phyloP scores from a whole-genome alignment of 2,113 vertebrate species.

The Sebastes fasciatus region DNA sequence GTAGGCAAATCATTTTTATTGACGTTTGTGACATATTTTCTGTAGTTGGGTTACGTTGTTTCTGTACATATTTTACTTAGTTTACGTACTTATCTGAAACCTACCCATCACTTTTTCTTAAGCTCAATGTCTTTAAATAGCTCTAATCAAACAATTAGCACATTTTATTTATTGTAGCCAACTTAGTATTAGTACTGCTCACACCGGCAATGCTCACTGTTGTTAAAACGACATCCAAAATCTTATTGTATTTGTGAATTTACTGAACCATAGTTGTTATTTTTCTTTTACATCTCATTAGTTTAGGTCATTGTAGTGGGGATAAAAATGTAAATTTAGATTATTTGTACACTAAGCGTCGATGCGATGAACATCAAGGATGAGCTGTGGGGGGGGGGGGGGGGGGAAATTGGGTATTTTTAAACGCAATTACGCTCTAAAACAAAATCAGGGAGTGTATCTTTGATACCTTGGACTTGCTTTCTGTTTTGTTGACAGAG shows the following conservation, averaged over 20 bases:
- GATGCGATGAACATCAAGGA: background rate
- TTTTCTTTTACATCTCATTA: background rate
- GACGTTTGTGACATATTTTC: too few relatives aligned
- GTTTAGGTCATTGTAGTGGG: too few relatives aligned
- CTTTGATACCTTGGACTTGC: constrained; percentile 2
- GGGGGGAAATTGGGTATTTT: constrained; percentile 5
- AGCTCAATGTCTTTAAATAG: too few relatives aligned
- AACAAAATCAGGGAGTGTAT: background rate
- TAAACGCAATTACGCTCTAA: background rate
- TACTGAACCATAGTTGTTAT: background rate
- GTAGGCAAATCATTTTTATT: too few relatives aligned
- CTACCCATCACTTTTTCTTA: too few relatives aligned
- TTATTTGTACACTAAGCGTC: too few relatives aligned
- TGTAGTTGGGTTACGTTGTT: too few relatives aligned
- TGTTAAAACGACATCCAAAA: background rate
- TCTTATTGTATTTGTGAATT: background rate
- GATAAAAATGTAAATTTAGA: too few relatives aligned
- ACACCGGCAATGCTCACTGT: background rate
- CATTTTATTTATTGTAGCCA: background rate
- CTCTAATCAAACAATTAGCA: too few relatives aligned
- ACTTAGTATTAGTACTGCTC: background rate
- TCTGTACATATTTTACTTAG: too few relatives aligned
- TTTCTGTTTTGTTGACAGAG: constrained; percentile 30
- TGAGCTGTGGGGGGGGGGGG: background rate
- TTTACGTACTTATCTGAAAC: too few relatives aligned